These are phyloP conservation scores for Macaria notata DNA, from an alignment of 2,888 invertebrate species.

Conservation along the genomic window DNA sequence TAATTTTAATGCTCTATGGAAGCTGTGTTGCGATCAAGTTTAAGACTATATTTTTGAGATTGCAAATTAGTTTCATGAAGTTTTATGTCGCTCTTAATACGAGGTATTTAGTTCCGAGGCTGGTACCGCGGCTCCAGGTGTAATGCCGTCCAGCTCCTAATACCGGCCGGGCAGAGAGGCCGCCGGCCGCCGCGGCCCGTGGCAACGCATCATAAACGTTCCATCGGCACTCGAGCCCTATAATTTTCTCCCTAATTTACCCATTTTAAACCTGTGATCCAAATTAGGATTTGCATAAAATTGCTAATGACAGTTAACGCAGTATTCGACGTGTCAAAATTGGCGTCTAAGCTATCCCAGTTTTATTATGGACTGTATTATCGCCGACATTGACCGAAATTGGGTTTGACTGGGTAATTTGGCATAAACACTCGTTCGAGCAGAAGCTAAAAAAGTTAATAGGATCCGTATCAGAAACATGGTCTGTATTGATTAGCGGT, in stretches of 20 bases:
- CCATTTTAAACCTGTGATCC: conserved; percentile 70
- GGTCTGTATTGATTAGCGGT: conserved; percentile 32
- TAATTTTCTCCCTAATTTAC: conserved; percentile 73
- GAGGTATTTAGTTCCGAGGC: too few species aligned
- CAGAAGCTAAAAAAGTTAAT: conserved; percentile 53
- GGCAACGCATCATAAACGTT: conserved; percentile 58
- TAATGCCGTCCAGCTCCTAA: conserved; percentile 10
- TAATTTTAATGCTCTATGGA: conserved; percentile 12
- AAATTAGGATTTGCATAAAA: conserved; percentile 77
- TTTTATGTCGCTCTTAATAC: too few species aligned
- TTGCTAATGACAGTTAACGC: conserved; percentile 72
- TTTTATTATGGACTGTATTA: conserved; percentile 56
- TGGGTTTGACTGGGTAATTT: conserved; percentile 52
- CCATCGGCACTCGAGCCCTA: conserved; percentile 66
- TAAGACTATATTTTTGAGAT: too few species aligned
- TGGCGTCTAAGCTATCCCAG: conserved; percentile 57
- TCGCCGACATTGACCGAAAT: conserved; percentile 53
- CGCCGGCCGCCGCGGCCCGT: conserved; percentile 41
- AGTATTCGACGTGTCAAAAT: conserved; percentile 70
- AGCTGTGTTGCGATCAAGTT: neutral
- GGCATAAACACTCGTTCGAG: conserved; percentile 47
- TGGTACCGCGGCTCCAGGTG: conserved; percentile 4
- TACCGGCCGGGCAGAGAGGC: conserved; percentile 30
- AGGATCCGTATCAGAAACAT: conserved; percentile 43
- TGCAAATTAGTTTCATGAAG: too few species aligned